Percentiles rank a stretch among this genome's conserved stretches.
phyloP scores from a whole-genome alignment of 2,888 invertebrate genomes.

The Synanthedon formicaeformis region DNA sequence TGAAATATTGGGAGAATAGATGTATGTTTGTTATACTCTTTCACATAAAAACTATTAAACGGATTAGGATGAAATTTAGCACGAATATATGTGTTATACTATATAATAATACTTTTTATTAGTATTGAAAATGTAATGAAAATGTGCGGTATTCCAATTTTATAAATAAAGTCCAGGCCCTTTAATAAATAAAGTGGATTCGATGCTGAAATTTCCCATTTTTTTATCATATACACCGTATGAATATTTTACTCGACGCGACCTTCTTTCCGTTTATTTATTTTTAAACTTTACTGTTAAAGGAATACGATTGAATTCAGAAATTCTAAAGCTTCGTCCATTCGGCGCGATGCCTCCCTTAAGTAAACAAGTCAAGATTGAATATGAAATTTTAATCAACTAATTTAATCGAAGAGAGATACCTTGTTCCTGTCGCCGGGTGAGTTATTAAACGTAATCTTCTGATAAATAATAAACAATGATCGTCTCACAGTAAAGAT shows the following conservation, averaged over 20 bases:
- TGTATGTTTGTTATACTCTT: too few relatives aligned
- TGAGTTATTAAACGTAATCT: slow-evolving; percentile 35
- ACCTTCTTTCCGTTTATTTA: neutral
- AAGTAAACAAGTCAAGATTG: slow-evolving; percentile 79
- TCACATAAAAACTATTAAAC: too few relatives aligned
- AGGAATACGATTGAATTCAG: neutral
- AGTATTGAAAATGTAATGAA: too few relatives aligned
- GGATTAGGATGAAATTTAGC: too few relatives aligned
- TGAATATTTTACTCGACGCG: neutral
- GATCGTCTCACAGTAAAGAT: neutral
- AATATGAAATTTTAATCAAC: slow-evolving; percentile 84
- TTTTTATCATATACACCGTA: neutral
- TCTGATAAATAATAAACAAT: slow-evolving; percentile 3
- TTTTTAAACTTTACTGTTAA: neutral
- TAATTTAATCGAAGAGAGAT: slow-evolving; percentile 74
- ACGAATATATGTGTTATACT: too few relatives aligned
- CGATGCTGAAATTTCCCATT: neutral
- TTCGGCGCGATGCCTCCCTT: slow-evolving; percentile 48
- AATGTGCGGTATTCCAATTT: too few relatives aligned
- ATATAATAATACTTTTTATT: too few relatives aligned
- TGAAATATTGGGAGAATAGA: too few relatives aligned
- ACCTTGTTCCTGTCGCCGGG: slow-evolving; percentile 23
- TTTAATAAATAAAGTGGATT: neutral
- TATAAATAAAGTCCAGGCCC: too few relatives aligned
- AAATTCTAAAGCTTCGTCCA: slow-evolving; percentile 18